Conservation (phyloP, 2,797 vertebrate genomes). For the Enteromius fasciolatus region DNA sequence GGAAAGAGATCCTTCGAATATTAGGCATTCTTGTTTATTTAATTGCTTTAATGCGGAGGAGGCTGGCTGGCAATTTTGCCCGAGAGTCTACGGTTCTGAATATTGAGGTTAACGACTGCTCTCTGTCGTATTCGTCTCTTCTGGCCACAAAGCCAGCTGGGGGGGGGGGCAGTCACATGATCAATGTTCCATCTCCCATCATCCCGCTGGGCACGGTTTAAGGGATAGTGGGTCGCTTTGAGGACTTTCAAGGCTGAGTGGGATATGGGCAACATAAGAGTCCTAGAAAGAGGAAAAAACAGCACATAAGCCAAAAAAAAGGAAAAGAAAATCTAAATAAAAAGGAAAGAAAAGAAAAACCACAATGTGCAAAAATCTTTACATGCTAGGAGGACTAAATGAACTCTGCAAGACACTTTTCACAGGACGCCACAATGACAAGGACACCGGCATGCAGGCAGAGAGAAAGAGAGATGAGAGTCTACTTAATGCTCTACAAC, state of each 20-base stretch:
- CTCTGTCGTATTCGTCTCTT: constrained; percentile 85
- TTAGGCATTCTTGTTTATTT: constrained; percentile 59
- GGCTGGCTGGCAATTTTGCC: constrained; percentile 73
- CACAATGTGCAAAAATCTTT: constrained; percentile 82
- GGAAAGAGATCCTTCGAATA: constrained; percentile 40
- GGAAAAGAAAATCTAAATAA: constrained; percentile 85
- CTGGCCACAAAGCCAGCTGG: constrained; percentile 96
- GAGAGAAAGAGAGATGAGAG: constrained; percentile 57
- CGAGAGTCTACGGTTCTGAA: constrained; percentile 82
- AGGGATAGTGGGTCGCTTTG: constrained; percentile 99
- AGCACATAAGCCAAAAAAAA: constrained; percentile 95
- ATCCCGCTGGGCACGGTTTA: constrained; percentile 94
- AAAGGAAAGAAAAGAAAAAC: constrained; percentile 70
- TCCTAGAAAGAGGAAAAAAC: constrained; percentile 99
- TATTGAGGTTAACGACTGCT: constrained; percentile 87
- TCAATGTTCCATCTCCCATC: constrained; percentile 93
- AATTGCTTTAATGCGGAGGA: constrained; percentile 69
- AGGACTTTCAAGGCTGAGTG: constrained; percentile 99
- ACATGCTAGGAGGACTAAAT: constrained; percentile 79
- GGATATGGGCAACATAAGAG: constrained; percentile 99
- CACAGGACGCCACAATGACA: constrained; percentile 55
- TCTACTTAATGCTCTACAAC: constrained; percentile 65
- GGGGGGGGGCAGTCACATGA: constrained; percentile 92
- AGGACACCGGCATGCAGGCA: constrained; percentile 70
- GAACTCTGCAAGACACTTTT: constrained; percentile 77